These are phyloP conservation scores for Drosophila nikananu DNA, from an alignment of 1,140 invertebrate species.

Conservation along the genomic window DNA sequence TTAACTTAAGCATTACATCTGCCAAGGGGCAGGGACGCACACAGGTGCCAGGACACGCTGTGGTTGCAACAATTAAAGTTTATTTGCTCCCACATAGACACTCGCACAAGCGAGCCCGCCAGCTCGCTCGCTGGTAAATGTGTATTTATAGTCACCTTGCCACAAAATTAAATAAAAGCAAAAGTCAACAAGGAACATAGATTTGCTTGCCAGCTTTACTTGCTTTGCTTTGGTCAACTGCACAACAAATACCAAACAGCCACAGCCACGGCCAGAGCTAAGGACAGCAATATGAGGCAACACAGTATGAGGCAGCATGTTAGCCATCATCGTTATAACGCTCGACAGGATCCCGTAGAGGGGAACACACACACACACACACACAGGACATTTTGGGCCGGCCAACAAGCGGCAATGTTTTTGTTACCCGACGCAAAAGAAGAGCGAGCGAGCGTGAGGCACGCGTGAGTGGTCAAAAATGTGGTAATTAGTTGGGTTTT, in stretches of 20 bases:
- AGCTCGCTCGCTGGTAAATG: slow-evolving; percentile 39
- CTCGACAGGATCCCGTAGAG: slow-evolving; percentile 55
- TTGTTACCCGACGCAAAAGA: slow-evolving; percentile 25
- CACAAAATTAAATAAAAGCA: slow-evolving; percentile 84
- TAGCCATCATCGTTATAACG: slow-evolving; percentile 79
- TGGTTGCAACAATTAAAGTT: slow-evolving; percentile 83
- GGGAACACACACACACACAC: slow-evolving; percentile 25
- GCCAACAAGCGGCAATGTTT: slow-evolving; percentile 27
- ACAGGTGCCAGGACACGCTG: slow-evolving; percentile 74
- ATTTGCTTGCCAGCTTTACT: slow-evolving; percentile 73
- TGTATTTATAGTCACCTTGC: slow-evolving; percentile 81
- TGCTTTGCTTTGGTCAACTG: slow-evolving; percentile 73
- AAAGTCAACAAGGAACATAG: slow-evolving; percentile 83
- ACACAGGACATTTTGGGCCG: slow-evolving; percentile 32
- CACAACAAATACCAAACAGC: slow-evolving; percentile 63
- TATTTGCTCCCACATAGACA: slow-evolving; percentile 73
- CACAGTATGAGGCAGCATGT: slow-evolving; percentile 61
- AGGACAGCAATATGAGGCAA: slow-evolving; percentile 34
- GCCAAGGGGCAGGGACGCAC: slow-evolving; percentile 35
- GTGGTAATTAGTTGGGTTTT: not conserved
- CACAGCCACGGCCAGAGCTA: slow-evolving; percentile 17
- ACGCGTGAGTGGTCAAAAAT: slow-evolving; percentile 5
- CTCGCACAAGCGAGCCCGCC: slow-evolving; percentile 14
- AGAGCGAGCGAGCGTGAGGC: slow-evolving; percentile 36
- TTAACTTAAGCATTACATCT: slow-evolving; percentile 82